Percentiles rank a stretch among this genome's conserved stretches.
These are phyloP conservation scores for Mus spicilegus DNA, from an alignment of 2,113 vertebrate genomes.

Conservation along the genomic window DNA sequence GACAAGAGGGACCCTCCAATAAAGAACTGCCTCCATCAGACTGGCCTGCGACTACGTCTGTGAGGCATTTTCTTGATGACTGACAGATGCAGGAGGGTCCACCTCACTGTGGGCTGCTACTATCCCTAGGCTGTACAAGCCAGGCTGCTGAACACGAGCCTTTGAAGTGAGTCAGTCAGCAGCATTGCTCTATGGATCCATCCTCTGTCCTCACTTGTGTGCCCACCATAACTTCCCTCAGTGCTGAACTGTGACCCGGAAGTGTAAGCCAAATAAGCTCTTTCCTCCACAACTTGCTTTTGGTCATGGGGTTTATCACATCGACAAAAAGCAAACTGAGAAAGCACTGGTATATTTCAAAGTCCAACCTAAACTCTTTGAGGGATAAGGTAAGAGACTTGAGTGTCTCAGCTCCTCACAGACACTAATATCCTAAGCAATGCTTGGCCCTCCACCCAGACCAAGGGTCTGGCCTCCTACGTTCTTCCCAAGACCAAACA, in stretches of 20 bases:
- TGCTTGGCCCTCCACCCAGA: not conserved
- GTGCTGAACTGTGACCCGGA: not conserved
- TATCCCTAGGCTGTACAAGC: not conserved
- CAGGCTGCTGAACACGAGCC: not conserved
- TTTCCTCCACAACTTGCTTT: not conserved
- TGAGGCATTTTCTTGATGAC: not conserved
- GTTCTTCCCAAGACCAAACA: not conserved
- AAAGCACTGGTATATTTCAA: not conserved
- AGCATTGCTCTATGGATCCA: not conserved
- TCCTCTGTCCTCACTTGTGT: not conserved
- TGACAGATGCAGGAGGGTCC: not conserved
- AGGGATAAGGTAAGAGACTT: not conserved
- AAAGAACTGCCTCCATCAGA: not conserved
- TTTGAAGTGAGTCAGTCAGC: not conserved
- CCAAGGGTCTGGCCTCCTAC: not conserved
- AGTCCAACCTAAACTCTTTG: not conserved
- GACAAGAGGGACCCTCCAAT: not conserved
- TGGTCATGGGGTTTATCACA: not conserved
- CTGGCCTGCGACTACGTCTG: not conserved
- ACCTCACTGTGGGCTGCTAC: not conserved
- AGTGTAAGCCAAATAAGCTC: not conserved
- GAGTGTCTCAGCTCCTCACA: not conserved
- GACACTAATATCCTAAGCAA: not conserved
- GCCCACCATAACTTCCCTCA: not conserved
- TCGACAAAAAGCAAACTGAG: not conserved